phyloP scores from a whole-genome alignment of 2,113 vertebrate genomes.

The Pomatostomus ruficeps region DNA sequence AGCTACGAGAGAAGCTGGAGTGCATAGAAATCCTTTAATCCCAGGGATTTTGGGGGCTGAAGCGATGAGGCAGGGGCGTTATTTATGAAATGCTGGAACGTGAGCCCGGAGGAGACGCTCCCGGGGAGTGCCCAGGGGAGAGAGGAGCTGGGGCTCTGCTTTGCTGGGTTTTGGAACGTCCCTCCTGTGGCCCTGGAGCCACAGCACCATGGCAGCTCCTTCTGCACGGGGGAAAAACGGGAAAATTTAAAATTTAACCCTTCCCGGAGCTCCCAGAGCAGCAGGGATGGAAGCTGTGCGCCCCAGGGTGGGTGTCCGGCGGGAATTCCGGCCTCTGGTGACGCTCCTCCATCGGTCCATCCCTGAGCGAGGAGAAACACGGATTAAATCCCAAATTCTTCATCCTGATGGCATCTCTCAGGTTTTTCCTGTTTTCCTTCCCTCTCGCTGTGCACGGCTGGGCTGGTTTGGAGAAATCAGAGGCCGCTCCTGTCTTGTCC shows the following conservation, averaged over 20 bases:
- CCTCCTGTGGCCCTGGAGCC: conserved; percentile 44
- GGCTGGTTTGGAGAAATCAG: not conserved
- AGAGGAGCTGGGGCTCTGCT: not conserved
- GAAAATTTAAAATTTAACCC: conserved; percentile 29
- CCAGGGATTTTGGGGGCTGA: not conserved
- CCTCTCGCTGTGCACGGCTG: not conserved
- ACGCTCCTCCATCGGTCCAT: fast-evolving
- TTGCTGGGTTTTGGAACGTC: conserved; percentile 24
- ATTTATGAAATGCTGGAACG: not conserved
- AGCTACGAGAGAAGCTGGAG: not conserved
- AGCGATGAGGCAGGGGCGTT: not conserved
- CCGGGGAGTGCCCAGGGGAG: not conserved
- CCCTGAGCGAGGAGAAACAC: not conserved
- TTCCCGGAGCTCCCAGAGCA: not conserved
- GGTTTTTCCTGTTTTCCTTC: fast-evolving
- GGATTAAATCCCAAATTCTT: not conserved
- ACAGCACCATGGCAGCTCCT: conserved; percentile 55
- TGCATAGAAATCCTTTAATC: not conserved
- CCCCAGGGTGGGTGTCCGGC: fast-evolving
- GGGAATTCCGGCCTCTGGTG: not conserved
- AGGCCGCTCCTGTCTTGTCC: not conserved
- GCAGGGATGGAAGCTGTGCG: not conserved
- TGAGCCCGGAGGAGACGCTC: conserved; percentile 25
- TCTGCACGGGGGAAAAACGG: conserved; percentile 24
- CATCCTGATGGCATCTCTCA: not conserved